Evolutionary conservation across 1,140 invertebrate species (phyloP), one percentile per base, ranked within the genome.

Genomic region (Yoshiicerus persimilis): DNA sequence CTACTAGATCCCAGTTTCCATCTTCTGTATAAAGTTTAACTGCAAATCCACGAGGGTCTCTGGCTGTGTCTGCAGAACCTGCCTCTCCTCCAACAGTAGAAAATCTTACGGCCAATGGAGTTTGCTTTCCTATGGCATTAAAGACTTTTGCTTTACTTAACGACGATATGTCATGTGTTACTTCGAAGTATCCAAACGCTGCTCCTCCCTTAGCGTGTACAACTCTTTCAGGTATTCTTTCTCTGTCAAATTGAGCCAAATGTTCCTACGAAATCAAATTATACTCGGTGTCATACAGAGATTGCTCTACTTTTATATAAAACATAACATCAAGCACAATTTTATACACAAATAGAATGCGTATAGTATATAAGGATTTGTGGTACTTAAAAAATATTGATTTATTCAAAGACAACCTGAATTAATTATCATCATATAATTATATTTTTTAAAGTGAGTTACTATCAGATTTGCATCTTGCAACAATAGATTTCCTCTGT

Each of bases 161-260:
- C 0, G 62, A 39, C 0, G 87, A 86, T 4, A 89, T 86, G 36
- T 88, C 87, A 36, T 87, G 84, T 0, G 90, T 90, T 2, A 90
- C 88, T 84, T 87, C 88, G 47, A 90, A 89, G 30, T 86, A 34
- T 1, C 90, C 90, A 87, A 88, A 88, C 30, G 90, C 90, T n/a
- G 87, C 90, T n/a, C 39, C 97, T 91, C 98, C 98, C 93, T 99
- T 99, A 0, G 98, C 98, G 93, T 99, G 98, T 0, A 99, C 98
- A 0, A 99, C 98, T 91, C 98, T 94, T 92, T 99, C 98, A 0
- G 98, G 98, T 91, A 99, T 99, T 86, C 98, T 94, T 92, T 99
- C 98, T 23, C 97, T 92, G 89, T 96, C 95, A 90, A 99, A 97
- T 92, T 98, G 97, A 0, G 96, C 95, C 91, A 98, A 94, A 91